These are phyloP conservation scores for Sclerodermus sp. DNA, from an alignment of 2,888 invertebrate genomes.

Conservation along the genomic window DNA sequence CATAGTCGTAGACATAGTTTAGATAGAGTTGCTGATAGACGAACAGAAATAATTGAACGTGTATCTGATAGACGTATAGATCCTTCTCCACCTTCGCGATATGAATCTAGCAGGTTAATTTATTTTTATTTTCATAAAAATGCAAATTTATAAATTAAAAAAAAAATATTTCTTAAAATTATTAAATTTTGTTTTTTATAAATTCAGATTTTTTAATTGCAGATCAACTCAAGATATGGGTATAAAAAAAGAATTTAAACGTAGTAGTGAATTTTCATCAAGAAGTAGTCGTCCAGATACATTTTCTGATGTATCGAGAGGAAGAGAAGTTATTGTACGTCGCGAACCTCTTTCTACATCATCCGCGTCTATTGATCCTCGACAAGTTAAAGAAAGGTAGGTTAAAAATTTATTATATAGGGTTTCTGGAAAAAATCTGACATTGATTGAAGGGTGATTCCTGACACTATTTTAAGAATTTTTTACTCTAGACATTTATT, in stretches of 20 bases:
- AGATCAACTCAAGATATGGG: constrained; percentile 50
- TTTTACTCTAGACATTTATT: no score
- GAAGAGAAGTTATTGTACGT: constrained; percentile 52
- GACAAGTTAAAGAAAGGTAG: constrained; percentile 54
- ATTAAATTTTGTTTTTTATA: no score
- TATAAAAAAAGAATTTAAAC: constrained; percentile 51
- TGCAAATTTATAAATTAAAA: no score
- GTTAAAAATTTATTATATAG: no score
- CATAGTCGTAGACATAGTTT: constrained; percentile 49
- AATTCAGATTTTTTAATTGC: not conserved
- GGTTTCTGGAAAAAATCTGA: no score
- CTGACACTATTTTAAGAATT: no score
- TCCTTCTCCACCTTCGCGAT: constrained; percentile 44
- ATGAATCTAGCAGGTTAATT: constrained; percentile 50
- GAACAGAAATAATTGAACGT: constrained; percentile 48
- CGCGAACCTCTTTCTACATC: constrained; percentile 45
- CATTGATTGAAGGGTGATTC: no score
- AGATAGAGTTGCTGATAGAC: constrained; percentile 47
- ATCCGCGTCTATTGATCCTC: constrained; percentile 49
- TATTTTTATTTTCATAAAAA: no score
- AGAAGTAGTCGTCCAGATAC: constrained; percentile 50
- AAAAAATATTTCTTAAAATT: no score
- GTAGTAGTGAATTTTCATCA: constrained; percentile 47
- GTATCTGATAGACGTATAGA: constrained; percentile 51
- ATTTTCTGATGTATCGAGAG: constrained; percentile 48